A percentile compares a stretch with the other conserved stretches of the same genome.
Evolutionary conservation across 2,113 vertebrate species (phyloP).

Genomic region (Leucopsar rothschildi): DNA sequence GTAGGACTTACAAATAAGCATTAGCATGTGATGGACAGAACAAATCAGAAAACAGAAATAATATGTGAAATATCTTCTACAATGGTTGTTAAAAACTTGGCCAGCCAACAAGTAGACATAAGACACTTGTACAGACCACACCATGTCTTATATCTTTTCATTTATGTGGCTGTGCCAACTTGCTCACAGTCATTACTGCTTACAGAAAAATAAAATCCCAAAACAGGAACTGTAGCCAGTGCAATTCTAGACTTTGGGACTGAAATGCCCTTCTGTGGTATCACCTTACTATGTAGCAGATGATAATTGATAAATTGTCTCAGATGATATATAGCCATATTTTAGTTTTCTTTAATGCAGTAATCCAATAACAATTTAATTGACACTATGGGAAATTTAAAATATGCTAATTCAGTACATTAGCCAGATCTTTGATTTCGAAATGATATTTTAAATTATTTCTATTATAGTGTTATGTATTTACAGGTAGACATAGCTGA

Average conservation of each 20-base stretch:
- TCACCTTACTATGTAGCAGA: neutral
- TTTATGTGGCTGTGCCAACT: neutral
- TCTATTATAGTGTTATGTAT: neutral
- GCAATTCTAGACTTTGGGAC: neutral
- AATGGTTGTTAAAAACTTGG: neutral
- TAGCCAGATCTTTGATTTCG: neutral
- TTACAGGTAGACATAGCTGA: neutral
- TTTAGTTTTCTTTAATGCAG: neutral
- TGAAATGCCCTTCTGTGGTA: neutral
- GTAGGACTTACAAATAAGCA: neutral
- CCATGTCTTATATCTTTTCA: neutral
- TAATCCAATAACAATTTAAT: neutral
- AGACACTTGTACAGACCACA: neutral
- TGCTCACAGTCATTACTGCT: neutral
- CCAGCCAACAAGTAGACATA: neutral
- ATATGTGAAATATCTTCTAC: neutral
- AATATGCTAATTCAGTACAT: neutral
- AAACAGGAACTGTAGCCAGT: neutral
- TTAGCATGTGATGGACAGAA: neutral
- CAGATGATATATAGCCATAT: neutral
- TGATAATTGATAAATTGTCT: neutral
- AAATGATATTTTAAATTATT: neutral
- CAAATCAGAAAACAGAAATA: neutral
- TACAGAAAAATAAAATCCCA: neutral
- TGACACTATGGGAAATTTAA: neutral